phyloP scores from a whole-genome alignment of 2,888 invertebrate species.

The Drosophila phalerata region DNA sequence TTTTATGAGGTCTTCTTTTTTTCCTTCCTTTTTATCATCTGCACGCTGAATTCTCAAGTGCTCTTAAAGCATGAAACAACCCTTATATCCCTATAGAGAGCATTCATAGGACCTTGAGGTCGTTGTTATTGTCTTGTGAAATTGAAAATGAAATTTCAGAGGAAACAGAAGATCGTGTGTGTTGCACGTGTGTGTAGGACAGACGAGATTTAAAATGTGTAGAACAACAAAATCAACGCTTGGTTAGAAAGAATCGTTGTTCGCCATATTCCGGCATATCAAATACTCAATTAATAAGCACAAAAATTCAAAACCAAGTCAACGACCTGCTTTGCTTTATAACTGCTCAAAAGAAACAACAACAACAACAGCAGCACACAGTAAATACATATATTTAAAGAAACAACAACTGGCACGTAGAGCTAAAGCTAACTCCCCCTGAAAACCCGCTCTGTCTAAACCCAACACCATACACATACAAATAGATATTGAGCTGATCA shows the following conservation, averaged over 20 bases:
- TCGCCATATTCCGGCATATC: constrained; percentile 74
- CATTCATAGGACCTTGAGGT: constrained; percentile 11
- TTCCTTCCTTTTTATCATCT: constrained; percentile 38
- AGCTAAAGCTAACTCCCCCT: constrained; percentile 36
- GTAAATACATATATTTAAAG: constrained; percentile 61
- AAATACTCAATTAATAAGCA: constrained; percentile 84
- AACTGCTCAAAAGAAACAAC: constrained; percentile 63
- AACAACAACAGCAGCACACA: constrained; percentile 18
- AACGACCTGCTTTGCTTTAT: constrained; percentile 82
- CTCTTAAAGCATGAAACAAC: constrained; percentile 27
- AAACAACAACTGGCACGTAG: constrained; percentile 53
- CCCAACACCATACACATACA: constrained; percentile 19
- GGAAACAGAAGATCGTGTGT: constrained; percentile 32
- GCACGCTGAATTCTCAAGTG: constrained; percentile 50
- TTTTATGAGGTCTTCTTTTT: constrained; percentile 71
- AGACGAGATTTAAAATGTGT: constrained; percentile 7
- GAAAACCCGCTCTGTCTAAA: constrained; percentile 19
- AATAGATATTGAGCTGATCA: constrained; percentile 69
- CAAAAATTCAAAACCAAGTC: constrained; percentile 75
- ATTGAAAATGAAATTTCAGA: constrained; percentile 13
- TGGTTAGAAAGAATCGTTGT: constrained; percentile 37
- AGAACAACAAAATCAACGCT: constrained; percentile 17
- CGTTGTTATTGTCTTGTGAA: constrained; percentile 4
- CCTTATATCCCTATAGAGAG: constrained; percentile 22
- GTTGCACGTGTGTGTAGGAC: constrained; percentile 50